phyloP scores from a whole-genome alignment of 2,888 invertebrate species.

The Biston betularia region DNA sequence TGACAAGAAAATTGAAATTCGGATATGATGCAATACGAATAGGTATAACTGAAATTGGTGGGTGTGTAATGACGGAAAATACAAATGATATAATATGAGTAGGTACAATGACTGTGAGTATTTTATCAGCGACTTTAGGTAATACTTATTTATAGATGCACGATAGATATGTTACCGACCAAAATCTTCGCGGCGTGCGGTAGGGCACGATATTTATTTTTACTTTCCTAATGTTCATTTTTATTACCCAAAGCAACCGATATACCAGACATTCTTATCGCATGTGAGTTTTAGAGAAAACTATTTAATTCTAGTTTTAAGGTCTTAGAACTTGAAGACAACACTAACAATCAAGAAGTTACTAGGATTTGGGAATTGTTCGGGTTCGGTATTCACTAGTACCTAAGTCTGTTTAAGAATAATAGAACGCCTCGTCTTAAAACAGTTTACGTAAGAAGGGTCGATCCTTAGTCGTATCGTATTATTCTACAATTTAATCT shows the following conservation, averaged over 20 bases:
- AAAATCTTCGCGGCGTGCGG: conserved; percentile 7
- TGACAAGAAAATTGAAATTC: conserved; percentile 3
- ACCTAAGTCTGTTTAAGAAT: conserved; percentile 17
- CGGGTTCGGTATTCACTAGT: conserved; percentile 13
- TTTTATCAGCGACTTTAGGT: conserved; percentile 23
- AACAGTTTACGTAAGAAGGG: conserved; percentile 7
- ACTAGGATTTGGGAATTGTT: conserved; percentile 20
- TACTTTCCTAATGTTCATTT: conserved; percentile 13
- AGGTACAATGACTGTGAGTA: not conserved
- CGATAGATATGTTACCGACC: conserved; percentile 6
- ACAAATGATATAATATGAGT: not conserved
- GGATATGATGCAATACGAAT: conserved; percentile 9
- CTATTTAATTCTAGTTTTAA: conserved; percentile 5
- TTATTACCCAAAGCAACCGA: conserved; percentile 10
- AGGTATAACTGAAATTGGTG: conserved; percentile 19
- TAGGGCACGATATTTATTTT: conserved; percentile 23
- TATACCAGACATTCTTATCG: not conserved
- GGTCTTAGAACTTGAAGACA: conserved; percentile 1
- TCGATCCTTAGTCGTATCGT: not conserved
- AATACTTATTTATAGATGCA: conserved; percentile 15
- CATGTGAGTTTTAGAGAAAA: not conserved
- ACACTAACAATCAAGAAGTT: conserved; percentile 21
- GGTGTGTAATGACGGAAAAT: conserved; percentile 22
- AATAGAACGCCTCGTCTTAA: conserved; percentile 11
- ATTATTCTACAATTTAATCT: not conserved